Percentiles rank a stretch among this genome's conserved stretches.
Evolutionary conservation across 2,797 vertebrate genomes (phyloP).

Genomic region (Ctenochaetus hawaiiensis): DNA sequence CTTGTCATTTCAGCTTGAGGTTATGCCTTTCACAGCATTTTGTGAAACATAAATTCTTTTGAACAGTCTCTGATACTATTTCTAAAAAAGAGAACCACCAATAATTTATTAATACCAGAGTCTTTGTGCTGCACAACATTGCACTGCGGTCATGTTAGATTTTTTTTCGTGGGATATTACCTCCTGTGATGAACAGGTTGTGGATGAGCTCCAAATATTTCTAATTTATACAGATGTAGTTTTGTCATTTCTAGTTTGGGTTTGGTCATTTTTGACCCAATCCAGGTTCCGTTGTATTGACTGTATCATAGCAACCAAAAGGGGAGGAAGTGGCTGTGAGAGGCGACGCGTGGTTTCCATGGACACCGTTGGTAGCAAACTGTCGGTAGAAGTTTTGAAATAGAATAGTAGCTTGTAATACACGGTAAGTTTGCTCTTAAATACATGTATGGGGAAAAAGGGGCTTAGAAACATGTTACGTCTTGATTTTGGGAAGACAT

Average conservation of each 20-base stretch:
- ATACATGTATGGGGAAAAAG: rapidly evolving
- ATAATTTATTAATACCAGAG: not conserved
- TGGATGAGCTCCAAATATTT: too few relatives aligned
- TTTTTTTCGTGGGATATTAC: too few relatives aligned
- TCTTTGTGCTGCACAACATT: not conserved
- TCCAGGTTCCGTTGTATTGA: conserved; percentile 44
- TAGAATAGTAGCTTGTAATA: not conserved
- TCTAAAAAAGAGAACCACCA: not conserved
- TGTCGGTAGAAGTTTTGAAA: not conserved
- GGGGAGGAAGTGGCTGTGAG: not conserved
- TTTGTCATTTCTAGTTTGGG: not conserved
- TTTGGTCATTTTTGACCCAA: conserved; percentile 34
- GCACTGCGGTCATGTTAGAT: not conserved
- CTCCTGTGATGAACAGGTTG: not conserved
- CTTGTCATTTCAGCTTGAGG: not conserved
- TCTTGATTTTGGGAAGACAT: too few relatives aligned
- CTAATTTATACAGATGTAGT: not conserved
- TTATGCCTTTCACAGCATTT: not conserved
- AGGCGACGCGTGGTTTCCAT: conserved; percentile 33
- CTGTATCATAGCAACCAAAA: conserved; percentile 72
- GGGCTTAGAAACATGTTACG: not conserved
- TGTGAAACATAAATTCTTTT: not conserved
- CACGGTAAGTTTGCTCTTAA: conserved; percentile 43
- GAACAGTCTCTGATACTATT: not conserved
- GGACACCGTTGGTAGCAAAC: conserved; percentile 7